These are phyloP conservation scores for Liposcelis brunnea DNA, from an alignment of 2,888 invertebrate genomes.

Conservation along the genomic window DNA sequence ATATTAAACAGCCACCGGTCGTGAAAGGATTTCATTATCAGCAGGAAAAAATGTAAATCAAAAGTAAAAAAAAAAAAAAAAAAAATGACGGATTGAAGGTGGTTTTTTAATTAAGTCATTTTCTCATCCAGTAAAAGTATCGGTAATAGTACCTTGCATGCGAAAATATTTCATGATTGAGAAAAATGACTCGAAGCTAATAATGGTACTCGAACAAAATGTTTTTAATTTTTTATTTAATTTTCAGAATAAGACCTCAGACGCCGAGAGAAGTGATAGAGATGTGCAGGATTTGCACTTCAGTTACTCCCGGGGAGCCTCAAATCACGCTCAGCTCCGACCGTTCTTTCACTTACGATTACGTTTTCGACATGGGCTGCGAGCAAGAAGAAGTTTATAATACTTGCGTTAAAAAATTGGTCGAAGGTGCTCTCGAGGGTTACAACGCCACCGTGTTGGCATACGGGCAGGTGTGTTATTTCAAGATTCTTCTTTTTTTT, in stretches of 20 bases:
- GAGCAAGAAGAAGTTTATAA: slow-evolving; percentile 65
- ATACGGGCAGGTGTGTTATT: slow-evolving; percentile 63
- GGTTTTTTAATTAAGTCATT: too few relatives aligned
- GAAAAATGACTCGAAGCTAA: too few relatives aligned
- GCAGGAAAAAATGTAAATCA: too few relatives aligned
- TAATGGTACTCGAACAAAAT: too few relatives aligned
- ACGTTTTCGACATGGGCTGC: slow-evolving; percentile 71
- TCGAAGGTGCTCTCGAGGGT: slow-evolving; percentile 85
- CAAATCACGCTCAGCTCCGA: slow-evolving; percentile 85
- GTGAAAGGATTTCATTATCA: too few relatives aligned
- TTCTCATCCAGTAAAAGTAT: too few relatives aligned
- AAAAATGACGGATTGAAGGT: too few relatives aligned
- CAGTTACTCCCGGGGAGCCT: slow-evolving; percentile 75
- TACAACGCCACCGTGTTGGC: slow-evolving; percentile 97
- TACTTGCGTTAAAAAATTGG: slow-evolving; percentile 64
- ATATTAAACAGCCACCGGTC: too few relatives aligned
- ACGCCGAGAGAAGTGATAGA: slow-evolving; percentile 83
- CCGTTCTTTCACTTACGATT: slow-evolving; percentile 92
- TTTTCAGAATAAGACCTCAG: slow-evolving; percentile 80
- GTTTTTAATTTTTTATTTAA: slow-evolving; percentile 14
- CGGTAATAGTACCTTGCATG: too few relatives aligned
- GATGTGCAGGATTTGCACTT: slow-evolving; percentile 85
- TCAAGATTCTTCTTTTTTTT: too few relatives aligned
- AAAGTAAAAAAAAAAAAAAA: too few relatives aligned
- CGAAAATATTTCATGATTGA: too few relatives aligned